phyloP scores from a whole-genome alignment of 2,888 invertebrate species.

The Drosophila eohydei region DNA sequence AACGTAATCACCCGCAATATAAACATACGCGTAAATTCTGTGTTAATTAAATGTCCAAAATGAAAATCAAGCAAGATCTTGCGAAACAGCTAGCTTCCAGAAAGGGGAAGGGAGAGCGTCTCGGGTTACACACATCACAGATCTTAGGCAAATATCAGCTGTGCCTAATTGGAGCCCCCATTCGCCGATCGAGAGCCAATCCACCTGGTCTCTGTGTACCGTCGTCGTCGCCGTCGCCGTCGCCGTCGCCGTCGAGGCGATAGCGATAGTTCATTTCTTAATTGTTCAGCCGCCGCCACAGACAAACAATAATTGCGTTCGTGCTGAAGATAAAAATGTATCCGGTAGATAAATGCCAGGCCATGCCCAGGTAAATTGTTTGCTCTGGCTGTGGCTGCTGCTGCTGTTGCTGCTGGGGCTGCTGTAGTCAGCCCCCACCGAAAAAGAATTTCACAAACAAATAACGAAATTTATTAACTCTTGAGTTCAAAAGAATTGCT shows the following conservation, averaged over 20 bases:
- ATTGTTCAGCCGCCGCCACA: constrained; percentile 62
- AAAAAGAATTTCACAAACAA: constrained; percentile 70
- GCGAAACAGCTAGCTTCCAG: constrained; percentile 31
- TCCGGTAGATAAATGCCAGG: constrained; percentile 73
- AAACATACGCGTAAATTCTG: constrained; percentile 55
- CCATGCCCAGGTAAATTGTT: constrained; percentile 52
- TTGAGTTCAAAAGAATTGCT: constrained; percentile 75
- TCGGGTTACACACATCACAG: constrained; percentile 55
- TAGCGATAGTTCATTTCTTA: constrained; percentile 76
- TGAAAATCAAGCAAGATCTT: constrained; percentile 51
- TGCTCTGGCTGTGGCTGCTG: constrained; percentile 36
- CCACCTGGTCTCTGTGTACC: constrained; percentile 51
- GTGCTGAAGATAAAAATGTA: constrained; percentile 75
- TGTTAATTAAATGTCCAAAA: constrained; percentile 73
- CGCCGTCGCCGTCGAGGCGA: constrained; percentile 46
- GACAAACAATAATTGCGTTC: constrained; percentile 69
- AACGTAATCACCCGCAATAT: constrained; percentile 61
- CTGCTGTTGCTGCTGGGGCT: background rate
- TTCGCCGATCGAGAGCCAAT: constrained; percentile 28
- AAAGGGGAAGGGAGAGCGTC: constrained; percentile 6
- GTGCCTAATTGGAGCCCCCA: constrained; percentile 59
- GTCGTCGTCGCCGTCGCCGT: constrained; percentile 18
- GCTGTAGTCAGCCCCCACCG: background rate
- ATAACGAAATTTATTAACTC: constrained; percentile 72
- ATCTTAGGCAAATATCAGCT: constrained; percentile 66